A percentile compares a stretch with the other conserved stretches of the same genome.
Evolutionary conservation across 2,888 invertebrate genomes (phyloP).

Genomic region (Mamestra brassicae): DNA sequence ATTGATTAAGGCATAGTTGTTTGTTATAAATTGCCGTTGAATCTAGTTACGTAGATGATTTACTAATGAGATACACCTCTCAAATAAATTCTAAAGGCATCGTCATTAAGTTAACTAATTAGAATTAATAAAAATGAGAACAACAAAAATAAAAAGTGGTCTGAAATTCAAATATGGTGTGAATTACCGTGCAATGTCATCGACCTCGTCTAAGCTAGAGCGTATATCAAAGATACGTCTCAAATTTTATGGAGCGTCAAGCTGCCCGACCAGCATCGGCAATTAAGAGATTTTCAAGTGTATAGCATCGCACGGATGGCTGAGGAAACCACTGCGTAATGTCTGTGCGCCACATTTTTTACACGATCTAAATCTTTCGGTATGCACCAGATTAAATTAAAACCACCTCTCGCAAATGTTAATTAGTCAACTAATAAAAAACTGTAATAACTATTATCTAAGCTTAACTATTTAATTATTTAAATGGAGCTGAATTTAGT

Average conservation of each 20-base stretch:
- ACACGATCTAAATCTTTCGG: constrained; percentile 66
- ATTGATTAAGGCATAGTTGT: neutral
- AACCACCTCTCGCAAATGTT: constrained; percentile 49
- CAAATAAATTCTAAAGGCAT: constrained; percentile 35
- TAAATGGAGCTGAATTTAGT: constrained; percentile 47
- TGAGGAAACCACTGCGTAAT: constrained; percentile 67
- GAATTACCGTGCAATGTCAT: constrained; percentile 72
- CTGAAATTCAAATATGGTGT: constrained; percentile 64
- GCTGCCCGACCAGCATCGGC: constrained; percentile 71
- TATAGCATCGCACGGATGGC: constrained; percentile 80
- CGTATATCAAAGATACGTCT: constrained; percentile 81
- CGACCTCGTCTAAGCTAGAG: constrained; percentile 80
- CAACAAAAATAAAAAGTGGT: constrained; percentile 42
- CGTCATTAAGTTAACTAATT: constrained; percentile 48
- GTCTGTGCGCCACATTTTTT: constrained; percentile 72
- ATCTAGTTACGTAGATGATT: neutral
- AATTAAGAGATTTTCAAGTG: constrained; percentile 86
- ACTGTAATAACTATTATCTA: constrained; percentile 45
- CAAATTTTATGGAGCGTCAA: constrained; percentile 89
- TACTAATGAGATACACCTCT: constrained; percentile 3
- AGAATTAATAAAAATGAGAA: constrained; percentile 37
- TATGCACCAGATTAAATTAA: constrained; percentile 66
- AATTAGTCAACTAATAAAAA: constrained; percentile 60
- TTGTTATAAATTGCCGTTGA: neutral
- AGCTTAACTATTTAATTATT: constrained; percentile 50